Evolutionary conservation across 2,888 invertebrate genomes (phyloP).

Genomic region (Volucella zonaria): DNA sequence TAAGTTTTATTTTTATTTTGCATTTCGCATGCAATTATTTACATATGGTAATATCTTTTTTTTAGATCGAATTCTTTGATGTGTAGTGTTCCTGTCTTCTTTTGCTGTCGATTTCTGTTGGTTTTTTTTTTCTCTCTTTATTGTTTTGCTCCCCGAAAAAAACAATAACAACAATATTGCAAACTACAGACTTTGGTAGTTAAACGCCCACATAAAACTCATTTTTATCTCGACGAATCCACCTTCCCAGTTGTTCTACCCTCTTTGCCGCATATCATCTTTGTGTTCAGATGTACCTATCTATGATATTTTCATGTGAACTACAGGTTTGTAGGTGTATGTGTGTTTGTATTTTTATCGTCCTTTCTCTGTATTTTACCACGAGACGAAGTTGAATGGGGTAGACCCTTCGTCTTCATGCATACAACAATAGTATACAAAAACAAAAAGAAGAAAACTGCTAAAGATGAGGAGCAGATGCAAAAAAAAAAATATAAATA

Average conservation of each 20-base stretch:
- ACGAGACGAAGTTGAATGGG: slow-evolving; percentile 54
- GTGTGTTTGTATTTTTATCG: slow-evolving; percentile 38
- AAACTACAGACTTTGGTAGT: slow-evolving; percentile 67
- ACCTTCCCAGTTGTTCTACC: slow-evolving; percentile 2
- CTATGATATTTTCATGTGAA: slow-evolving; percentile 3
- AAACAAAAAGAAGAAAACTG: slow-evolving; percentile 43
- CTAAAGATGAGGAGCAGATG: slow-evolving; percentile 9
- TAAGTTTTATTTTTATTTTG: slow-evolving; percentile 64
- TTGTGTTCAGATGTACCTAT: background rate
- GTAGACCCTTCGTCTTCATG: slow-evolving; percentile 51
- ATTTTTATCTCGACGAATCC: slow-evolving; percentile 62
- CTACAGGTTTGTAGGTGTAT: slow-evolving; percentile 13
- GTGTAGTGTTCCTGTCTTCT: slow-evolving; percentile 64
- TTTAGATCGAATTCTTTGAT: slow-evolving; percentile 67
- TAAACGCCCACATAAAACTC: slow-evolving; percentile 72
- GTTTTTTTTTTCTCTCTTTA: slow-evolving; percentile 30
- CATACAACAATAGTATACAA: slow-evolving; percentile 65
- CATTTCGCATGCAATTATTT: slow-evolving; percentile 71
- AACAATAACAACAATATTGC: slow-evolving; percentile 55
- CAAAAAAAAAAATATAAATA: slow-evolving; percentile 10
- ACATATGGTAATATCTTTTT: slow-evolving; percentile 71
- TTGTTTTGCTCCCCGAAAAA: slow-evolving; percentile 31
- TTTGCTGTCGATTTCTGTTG: slow-evolving; percentile 67
- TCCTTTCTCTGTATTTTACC: slow-evolving; percentile 66
- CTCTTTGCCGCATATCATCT: slow-evolving; percentile 10